These are phyloP conservation scores for Phacellophora camtschatica DNA, from an alignment of 30 jellyfish, hydroid and myxozoan genomes.

Conservation along the genomic window DNA sequence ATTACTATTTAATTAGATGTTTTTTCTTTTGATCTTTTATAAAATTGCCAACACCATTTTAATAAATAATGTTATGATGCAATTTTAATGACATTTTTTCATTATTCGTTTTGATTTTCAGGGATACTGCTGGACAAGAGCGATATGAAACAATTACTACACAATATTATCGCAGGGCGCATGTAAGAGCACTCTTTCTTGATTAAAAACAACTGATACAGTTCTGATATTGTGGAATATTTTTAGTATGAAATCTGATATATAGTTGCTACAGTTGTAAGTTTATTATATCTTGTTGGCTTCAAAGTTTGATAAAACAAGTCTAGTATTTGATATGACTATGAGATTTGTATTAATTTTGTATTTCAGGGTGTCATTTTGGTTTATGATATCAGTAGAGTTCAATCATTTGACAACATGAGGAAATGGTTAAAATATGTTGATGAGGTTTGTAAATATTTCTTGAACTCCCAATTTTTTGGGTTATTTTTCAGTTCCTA, in stretches of 20 bases:
- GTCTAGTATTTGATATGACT: too few relatives aligned
- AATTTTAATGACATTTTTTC: too few relatives aligned
- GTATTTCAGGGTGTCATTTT: slow-evolving; percentile 86
- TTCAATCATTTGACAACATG: slow-evolving; percentile 78
- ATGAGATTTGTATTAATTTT: too few relatives aligned
- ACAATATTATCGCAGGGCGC: slow-evolving; percentile 97
- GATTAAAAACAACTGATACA: not conserved
- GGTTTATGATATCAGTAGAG: slow-evolving; percentile 93
- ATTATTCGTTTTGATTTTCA: not conserved
- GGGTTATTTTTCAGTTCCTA: too few relatives aligned
- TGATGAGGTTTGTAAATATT: slow-evolving; percentile 70
- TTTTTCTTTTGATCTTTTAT: too few relatives aligned
- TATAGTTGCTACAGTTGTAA: not conserved
- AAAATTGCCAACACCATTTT: too few relatives aligned
- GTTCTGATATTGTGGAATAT: not conserved
- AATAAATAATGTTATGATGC: too few relatives aligned
- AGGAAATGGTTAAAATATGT: slow-evolving; percentile 97
- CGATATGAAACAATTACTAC: slow-evolving; percentile 98
- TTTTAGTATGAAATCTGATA: not conserved
- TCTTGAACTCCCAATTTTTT: too few relatives aligned
- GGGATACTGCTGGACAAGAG: slow-evolving; percentile 99
- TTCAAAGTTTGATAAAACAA: too few relatives aligned
- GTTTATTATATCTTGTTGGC: too few relatives aligned
- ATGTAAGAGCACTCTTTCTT: slow-evolving; percentile 47
- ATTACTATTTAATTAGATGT: too few relatives aligned